A percentile compares a stretch with the other conserved stretches of the same genome.
phyloP scores from a whole-genome alignment of 2,113 vertebrate genomes.

The Prunella fulvescens region DNA sequence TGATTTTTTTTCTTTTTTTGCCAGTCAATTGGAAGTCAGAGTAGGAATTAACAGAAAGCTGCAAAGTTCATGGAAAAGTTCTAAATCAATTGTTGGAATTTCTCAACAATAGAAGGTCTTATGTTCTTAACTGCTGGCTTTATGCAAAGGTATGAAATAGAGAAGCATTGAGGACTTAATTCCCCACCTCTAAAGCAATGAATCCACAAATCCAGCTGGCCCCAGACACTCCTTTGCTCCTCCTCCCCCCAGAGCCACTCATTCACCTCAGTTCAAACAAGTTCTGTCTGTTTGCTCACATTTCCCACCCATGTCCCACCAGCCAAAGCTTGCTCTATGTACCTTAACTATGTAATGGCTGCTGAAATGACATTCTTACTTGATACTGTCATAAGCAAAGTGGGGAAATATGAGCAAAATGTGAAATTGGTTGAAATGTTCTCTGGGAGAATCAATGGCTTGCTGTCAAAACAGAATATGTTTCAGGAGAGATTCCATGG shows the following conservation, averaged over 20 bases:
- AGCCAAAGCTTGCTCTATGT: not conserved
- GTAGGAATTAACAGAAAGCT: not conserved
- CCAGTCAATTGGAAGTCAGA: not conserved
- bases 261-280: not conserved
- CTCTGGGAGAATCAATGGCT: slow-evolving; percentile 28
- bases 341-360: not conserved
- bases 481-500: not conserved
- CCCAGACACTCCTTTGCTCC: not conserved
- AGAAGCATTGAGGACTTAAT: not conserved
- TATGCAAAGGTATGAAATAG: not conserved
- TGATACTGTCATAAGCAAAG: not conserved
- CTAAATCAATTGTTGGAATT: not conserved
- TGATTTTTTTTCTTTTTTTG: not conserved
- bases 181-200: not conserved
- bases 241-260: not conserved
- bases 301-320: not conserved
- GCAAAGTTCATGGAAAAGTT: not conserved
- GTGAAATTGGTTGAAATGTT: slow-evolving; percentile 27
- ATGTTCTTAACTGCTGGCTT: not conserved
- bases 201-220: not conserved
- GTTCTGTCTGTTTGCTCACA: not conserved
- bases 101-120: not conserved
- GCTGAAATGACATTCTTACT: not conserved
- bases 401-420: not conserved
- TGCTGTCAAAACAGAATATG: slow-evolving; percentile 40